These are phyloP conservation scores for Eilema depressum DNA, from an alignment of 2,888 invertebrate species.

Conservation along the genomic window DNA sequence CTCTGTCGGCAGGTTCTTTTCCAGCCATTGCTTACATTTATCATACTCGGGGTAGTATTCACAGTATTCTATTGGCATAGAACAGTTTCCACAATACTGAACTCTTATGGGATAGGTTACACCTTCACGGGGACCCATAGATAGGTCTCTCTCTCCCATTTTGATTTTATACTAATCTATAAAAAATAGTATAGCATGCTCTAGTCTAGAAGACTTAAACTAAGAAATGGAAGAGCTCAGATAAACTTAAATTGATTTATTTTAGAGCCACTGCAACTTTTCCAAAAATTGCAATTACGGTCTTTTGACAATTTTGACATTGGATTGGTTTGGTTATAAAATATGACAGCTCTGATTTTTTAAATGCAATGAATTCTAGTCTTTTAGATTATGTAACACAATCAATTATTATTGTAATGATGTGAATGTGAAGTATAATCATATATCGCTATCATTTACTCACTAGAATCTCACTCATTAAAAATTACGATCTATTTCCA, in stretches of 20 bases:
- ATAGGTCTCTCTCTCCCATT: slow-evolving; percentile 88
- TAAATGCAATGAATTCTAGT: not conserved
- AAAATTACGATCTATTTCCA: too few relatives aligned
- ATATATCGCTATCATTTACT: too few relatives aligned
- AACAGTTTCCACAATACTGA: slow-evolving; percentile 97
- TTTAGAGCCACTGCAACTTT: slow-evolving; percentile 26
- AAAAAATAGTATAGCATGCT: slow-evolving; percentile 52
- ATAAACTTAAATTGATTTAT: slow-evolving; percentile 23
- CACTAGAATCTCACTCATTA: too few relatives aligned
- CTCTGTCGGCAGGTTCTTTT: slow-evolving; percentile 96
- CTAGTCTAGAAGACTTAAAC: slow-evolving; percentile 40
- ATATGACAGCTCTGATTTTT: not conserved
- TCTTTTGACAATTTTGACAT: slow-evolving; percentile 43
- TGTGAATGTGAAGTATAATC: too few relatives aligned
- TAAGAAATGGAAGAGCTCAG: slow-evolving; percentile 29
- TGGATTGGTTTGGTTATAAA: not conserved
- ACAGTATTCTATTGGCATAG: slow-evolving; percentile 99
- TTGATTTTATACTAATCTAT: slow-evolving; percentile 45
- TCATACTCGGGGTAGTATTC: slow-evolving; percentile 99
- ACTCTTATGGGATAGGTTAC: slow-evolving; percentile 94
- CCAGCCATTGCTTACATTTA: slow-evolving; percentile 98
- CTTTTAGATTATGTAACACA: not conserved
- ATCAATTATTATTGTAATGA: not conserved
- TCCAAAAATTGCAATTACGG: slow-evolving; percentile 20
- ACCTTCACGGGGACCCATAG: slow-evolving; percentile 90